phyloP scores from a whole-genome alignment of 2,888 invertebrate species.

The Leptodirus hochenwartii region DNA sequence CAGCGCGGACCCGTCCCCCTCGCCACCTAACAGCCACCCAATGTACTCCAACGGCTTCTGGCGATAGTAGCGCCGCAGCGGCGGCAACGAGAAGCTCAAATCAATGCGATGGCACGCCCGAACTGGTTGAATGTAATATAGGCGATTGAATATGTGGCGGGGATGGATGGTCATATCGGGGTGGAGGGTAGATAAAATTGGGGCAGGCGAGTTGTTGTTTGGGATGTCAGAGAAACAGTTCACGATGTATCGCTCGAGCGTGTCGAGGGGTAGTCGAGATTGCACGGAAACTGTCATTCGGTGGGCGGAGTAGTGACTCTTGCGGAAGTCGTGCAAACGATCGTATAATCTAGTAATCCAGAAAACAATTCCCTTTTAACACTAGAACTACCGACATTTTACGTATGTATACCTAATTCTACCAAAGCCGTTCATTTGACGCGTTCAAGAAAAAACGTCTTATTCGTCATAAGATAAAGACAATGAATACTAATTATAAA shows the following conservation, averaged over 20 bases:
- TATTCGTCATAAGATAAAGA: no score
- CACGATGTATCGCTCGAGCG: conserved; percentile 43
- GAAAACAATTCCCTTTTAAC: no score
- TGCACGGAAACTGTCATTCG: conserved; percentile 77
- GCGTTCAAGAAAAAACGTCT: no score
- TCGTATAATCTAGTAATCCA: no score
- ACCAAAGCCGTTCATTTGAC: no score
- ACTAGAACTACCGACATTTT: no score
- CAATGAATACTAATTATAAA: no score
- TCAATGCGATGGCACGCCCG: conserved; percentile 50
- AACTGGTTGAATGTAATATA: conserved; percentile 59
- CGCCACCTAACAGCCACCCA: conserved; percentile 65
- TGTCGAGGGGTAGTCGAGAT: conserved; percentile 42
- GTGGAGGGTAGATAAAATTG: conserved; percentile 40
- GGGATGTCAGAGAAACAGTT: conserved; percentile 51
- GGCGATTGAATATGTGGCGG: conserved; percentile 36
- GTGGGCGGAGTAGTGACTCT: conserved; percentile 68
- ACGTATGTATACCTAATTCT: no score
- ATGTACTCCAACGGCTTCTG: conserved; percentile 62
- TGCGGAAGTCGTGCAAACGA: conserved; percentile 53
- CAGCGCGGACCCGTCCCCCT: conserved; percentile 70
- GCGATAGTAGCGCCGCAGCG: conserved; percentile 45
- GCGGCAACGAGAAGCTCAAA: conserved; percentile 45
- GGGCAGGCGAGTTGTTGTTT: conserved; percentile 40
- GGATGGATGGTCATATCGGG: conserved; percentile 38